Evolutionary conservation across 2,888 invertebrate species (phyloP), one percentile per base, ranked within the genome.

Genomic region (Ophion ventricosus): DNA sequence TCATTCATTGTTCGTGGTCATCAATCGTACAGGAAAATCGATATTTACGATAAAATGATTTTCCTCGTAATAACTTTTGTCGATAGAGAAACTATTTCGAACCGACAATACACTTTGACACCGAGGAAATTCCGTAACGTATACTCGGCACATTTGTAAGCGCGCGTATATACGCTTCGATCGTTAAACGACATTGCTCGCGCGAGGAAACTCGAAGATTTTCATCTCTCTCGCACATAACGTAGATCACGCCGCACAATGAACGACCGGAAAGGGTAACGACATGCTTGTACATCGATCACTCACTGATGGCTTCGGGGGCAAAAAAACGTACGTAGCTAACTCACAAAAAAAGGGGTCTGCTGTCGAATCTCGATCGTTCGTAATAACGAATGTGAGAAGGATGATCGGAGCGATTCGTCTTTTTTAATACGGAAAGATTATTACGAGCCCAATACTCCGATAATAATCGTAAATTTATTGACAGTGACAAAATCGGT

Each of bases 231-330:
- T 86, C 87, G 89, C 87, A 87, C 90, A 88, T 90, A 89, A 89
- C 89, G 88, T 92, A 89, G 89, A 91, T 92, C 92, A 91, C 88
- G 88, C 85, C 70, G 88, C 83, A 91, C 91, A 91, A 91, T 91
- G 87, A 89, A 84, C 82, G 75, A 83, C 88, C 88, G 91, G 91
- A 89, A 90, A 91, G 88, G 88, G 91, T 91, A 91, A 91, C 91
- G 91, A 90, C 90, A 88, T 88, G 66, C 90, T 90, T 89, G 89
- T 90, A 88, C 89, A 86, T 87, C 82, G 84, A 85, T 83, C 75
- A 80, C 83, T 81, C 86, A 87, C 87, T 87, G 87, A 88, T 87
- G 79, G 86, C 83, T 86, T 76, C 17, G 20, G 61, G 29, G 54
- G 56, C 23, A 40, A 64, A 76, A 76, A 56, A 64, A 17, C 11